phyloP scores from a whole-genome alignment of 2,888 invertebrate species.

The Athalia circularis region DNA sequence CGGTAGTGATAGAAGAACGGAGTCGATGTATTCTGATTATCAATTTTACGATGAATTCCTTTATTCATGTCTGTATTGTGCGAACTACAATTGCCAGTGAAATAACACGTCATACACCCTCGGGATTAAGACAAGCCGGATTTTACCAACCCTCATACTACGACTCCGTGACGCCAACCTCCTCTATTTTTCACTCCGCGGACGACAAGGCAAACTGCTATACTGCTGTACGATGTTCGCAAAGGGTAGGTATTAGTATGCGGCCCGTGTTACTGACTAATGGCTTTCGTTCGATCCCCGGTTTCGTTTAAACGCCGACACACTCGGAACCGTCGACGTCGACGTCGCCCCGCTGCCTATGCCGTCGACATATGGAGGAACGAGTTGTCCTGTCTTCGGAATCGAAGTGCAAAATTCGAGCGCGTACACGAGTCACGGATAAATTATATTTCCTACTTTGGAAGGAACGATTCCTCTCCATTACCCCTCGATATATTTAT shows the following conservation, averaged over 20 bases:
- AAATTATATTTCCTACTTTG: constrained; percentile 26
- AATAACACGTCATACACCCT: too few relatives aligned
- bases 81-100: too few relatives aligned
- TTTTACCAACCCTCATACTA: background rate
- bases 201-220: constrained; percentile 17
- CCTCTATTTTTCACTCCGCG: constrained; percentile 38
- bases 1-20: background rate
- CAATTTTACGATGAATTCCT: background rate
- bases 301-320: constrained; percentile 44
- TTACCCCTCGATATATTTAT: background rate
- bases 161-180: background rate
- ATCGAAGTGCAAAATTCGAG: constrained; percentile 12
- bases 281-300: constrained; percentile 55
- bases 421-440: constrained; percentile 15
- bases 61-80: too few relatives aligned
- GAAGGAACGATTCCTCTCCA: constrained; percentile 19
- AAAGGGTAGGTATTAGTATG: constrained; percentile 55
- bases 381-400: constrained; percentile 38
- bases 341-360: too few relatives aligned
- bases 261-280: constrained; percentile 58
- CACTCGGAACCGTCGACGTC: constrained; percentile 6
- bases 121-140: background rate
- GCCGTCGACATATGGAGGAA: constrained; percentile 34
- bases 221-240: constrained; percentile 45
- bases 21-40: background rate